These are phyloP conservation scores for Marisa cornuarietis DNA, from an alignment of 1,140 invertebrate species.

Conservation along the genomic window DNA sequence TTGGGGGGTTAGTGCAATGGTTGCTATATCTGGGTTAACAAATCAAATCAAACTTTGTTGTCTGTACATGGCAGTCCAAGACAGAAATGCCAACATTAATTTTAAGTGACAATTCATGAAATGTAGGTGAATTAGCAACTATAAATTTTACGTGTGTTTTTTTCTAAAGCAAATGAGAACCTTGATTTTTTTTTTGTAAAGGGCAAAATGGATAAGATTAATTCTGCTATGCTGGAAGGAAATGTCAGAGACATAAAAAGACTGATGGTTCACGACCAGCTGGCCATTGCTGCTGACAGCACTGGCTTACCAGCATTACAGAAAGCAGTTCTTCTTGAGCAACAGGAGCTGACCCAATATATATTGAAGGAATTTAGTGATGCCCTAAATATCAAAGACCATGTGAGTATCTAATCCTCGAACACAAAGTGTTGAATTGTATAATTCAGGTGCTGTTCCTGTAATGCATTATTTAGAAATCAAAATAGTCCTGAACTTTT, in stretches of 20 bases:
- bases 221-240: constrained; percentile 39
- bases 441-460: not conserved
- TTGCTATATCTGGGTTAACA: no score
- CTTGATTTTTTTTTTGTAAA: constrained; percentile 20
- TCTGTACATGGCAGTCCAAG: no score
- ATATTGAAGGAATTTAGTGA: constrained; percentile 11
- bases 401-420: constrained; percentile 25
- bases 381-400: constrained; percentile 33
- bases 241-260: constrained; percentile 30
- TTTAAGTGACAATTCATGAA: no score
- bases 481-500: no score
- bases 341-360: constrained; percentile 14
- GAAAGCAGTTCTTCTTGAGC: constrained; percentile 40
- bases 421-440: not conserved
- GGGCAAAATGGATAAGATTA: constrained; percentile 36
- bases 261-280: constrained; percentile 34
- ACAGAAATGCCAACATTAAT: no score
- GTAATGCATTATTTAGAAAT: not conserved
- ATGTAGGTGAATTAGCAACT: not conserved
- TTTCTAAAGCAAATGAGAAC: not conserved
- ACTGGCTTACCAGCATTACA: constrained; percentile 44
- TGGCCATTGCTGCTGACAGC: constrained; percentile 29
- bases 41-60: no score
- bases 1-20: not conserved
- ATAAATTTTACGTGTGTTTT: no score